phyloP scores from a whole-genome alignment of 2,888 invertebrate species.

The Acanthacorydalis orientalis region DNA sequence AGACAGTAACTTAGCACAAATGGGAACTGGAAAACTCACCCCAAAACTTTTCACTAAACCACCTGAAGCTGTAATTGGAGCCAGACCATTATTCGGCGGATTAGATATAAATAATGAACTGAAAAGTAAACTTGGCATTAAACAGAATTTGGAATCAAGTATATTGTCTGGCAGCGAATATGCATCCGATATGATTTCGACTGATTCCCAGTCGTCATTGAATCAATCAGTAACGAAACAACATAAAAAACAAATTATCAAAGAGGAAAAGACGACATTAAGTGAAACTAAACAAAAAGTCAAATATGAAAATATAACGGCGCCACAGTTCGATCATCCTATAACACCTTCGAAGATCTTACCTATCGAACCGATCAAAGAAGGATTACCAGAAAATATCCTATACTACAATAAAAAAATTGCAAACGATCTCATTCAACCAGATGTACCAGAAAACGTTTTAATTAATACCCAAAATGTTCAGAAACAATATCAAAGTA shows the following conservation, averaged over 20 bases:
- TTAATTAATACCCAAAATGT: background rate
- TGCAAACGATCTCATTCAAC: background rate
- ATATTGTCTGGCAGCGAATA: background rate
- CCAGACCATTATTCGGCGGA: conserved; percentile 24
- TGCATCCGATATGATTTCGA: background rate
- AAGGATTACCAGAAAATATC: conserved; percentile 5
- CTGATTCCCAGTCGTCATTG: background rate
- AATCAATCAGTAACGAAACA: background rate
- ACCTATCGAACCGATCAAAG: background rate
- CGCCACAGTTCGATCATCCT: background rate
- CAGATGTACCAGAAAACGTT: background rate
- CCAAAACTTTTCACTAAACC: conserved; percentile 16
- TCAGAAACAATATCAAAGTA: background rate
- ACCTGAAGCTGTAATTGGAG: conserved; percentile 24
- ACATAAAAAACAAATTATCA: conserved; percentile 15
- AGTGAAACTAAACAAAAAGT: background rate
- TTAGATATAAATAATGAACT: conserved; percentile 24
- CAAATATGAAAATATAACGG: background rate
- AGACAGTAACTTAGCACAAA: background rate
- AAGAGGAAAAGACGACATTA: conserved; percentile 21
- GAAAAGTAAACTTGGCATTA: conserved; percentile 21
- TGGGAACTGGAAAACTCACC: background rate
- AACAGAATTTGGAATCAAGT: conserved; percentile 12
- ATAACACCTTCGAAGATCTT: background rate
- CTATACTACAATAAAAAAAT: conserved; percentile 2